Base-by-base conservation (phyloP, 1,140 invertebrate species). In the Diuraphis noxia region DNA sequence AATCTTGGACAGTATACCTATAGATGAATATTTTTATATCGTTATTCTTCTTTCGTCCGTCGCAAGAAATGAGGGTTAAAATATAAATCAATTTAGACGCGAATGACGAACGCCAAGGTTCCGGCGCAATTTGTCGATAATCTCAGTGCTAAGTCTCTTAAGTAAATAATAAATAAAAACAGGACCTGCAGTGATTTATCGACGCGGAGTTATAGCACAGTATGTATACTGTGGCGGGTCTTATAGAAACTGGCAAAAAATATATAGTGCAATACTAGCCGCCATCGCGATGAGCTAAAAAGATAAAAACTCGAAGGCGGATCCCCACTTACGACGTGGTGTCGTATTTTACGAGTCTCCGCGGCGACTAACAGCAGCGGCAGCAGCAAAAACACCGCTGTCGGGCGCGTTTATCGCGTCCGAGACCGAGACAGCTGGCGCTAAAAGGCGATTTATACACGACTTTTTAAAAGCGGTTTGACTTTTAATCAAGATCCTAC, bases 371-470 rank as follows among this genome's bases (percentile, higher is more conserved):
- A 82, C 23, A n/a, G 36, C 81, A 17, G 25, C 56, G 2, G 46
- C 46, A 7, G 21, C 46, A n/a, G 56, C 56, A 72, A n/a, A 13
- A 72, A 72, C 13, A n/a, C 56, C 81, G 25, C 38, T 82, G 81
- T 82, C 25, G 38, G 40, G 25, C 40, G 38, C 38, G 38, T 82
- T 81, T 81, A 82, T 41, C 81, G 81, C 38, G 40, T 82, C 41
- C 41, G n/a, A 34, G 25, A 34, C 82, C 38, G 81, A 30, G 41
- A 30, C 82, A 85, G 82, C 81, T 41, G 81, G 38, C 81, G 81
- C 81, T 85, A 85, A 85, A 85, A 85, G 30, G 82, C 82, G 82
- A 85, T 85, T 85, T 85, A 85, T 46, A 85, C 82, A 34, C 82
- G 41, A 46, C 40, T 46, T 34, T 85, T 43, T 46, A n/a, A 43